A percentile compares a stretch with the other conserved stretches of the same genome.
Conservation (phyloP, 2,113 vertebrate species). For the Bungarus multicinctus region DNA sequence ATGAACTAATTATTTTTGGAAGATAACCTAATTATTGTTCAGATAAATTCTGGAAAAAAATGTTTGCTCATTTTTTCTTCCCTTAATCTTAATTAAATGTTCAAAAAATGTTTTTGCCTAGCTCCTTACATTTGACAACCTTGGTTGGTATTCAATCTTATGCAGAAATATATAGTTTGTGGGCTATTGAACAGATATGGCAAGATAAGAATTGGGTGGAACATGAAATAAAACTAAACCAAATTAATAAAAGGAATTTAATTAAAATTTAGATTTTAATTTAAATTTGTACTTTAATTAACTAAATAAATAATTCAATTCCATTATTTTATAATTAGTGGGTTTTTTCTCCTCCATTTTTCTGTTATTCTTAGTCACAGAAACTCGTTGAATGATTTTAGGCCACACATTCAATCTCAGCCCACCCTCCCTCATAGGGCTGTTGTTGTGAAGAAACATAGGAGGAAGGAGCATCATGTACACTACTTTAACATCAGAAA, state of each 20-base stretch:
- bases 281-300: background rate
- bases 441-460: background rate
- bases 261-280: background rate
- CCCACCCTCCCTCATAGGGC: background rate
- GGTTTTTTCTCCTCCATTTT: background rate
- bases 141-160: background rate
- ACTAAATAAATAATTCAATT: background rate
- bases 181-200: background rate
- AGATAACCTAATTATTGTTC: background rate
- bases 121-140: background rate
- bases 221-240: background rate
- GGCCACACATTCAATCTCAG: background rate
- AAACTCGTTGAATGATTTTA: background rate
- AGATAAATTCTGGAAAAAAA: background rate
- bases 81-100: background rate
- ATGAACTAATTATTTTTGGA: background rate
- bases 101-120: background rate
- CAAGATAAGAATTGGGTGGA: background rate
- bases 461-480: background rate
- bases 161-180: background rate
- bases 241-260: background rate
- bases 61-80: background rate
- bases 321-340: background rate
- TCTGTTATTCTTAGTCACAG: background rate
- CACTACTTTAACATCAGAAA: background rate